Evolutionary conservation across 2,113 vertebrate genomes (phyloP).

Genomic region (Xenopus laevis): DNA sequence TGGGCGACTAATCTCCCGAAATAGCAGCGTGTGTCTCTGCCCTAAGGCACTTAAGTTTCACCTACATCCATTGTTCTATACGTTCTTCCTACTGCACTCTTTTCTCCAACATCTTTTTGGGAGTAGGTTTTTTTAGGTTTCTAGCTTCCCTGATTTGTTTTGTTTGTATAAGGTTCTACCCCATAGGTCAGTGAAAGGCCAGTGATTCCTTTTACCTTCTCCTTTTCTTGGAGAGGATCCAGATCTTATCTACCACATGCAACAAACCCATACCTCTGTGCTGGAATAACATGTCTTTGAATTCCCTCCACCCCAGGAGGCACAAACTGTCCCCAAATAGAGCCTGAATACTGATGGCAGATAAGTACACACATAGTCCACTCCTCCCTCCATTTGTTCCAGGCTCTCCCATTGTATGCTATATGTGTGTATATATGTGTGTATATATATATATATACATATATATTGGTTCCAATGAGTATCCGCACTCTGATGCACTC

Average conservation of each 20-base stretch:
- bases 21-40: too few relatives aligned
- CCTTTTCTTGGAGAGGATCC: slow-evolving; percentile 10
- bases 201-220: slow-evolving; percentile 17
- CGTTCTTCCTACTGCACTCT: too few relatives aligned
- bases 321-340: slow-evolving; percentile 3
- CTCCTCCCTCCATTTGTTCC: slow-evolving; percentile 31
- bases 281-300: slow-evolving; percentile 19
- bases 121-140: neutral
- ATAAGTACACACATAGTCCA: slow-evolving; percentile 34
- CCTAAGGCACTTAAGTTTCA: too few relatives aligned
- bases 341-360: slow-evolving; percentile 18
- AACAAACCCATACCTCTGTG: slow-evolving; percentile 7
- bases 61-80: too few relatives aligned
- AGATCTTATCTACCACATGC: slow-evolving; percentile 28
- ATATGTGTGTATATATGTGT: too few relatives aligned
- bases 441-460: too few relatives aligned
- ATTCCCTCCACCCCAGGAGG: slow-evolving; percentile 27
- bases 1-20: too few relatives aligned
- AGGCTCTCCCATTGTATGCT: too few relatives aligned
- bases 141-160: slow-evolving; percentile 8
- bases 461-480: too few relatives aligned
- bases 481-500: too few relatives aligned
- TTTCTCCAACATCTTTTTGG: too few relatives aligned
- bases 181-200: slow-evolving; percentile 21
- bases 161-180: slow-evolving; percentile 42